Conservation (phyloP, 1,140 invertebrate species). For the Teleogryllus occipitalis region DNA sequence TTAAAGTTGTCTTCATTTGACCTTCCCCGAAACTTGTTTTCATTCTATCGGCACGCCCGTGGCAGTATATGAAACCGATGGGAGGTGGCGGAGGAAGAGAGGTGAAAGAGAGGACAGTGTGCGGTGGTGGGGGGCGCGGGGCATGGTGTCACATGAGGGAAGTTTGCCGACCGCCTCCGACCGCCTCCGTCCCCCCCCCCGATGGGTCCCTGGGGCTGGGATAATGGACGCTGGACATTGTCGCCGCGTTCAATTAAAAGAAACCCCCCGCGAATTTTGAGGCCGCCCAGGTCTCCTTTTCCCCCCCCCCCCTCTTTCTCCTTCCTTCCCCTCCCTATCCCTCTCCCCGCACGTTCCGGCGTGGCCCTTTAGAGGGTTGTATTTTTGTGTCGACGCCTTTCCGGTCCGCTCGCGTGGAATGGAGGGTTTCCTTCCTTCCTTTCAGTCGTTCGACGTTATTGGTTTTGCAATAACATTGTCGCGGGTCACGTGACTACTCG, state of each 20-base stretch:
- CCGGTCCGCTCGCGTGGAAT: background rate
- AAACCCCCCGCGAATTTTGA: background rate
- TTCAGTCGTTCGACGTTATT: no score
- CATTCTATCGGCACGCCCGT: background rate
- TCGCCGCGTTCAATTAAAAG: background rate
- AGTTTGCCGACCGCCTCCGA: background rate
- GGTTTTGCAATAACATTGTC: no score
- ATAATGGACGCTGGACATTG: background rate
- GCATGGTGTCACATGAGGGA: background rate
- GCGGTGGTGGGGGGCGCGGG: no score
- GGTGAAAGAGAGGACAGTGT: background rate
- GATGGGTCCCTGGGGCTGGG: no score
- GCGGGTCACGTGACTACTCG: no score
- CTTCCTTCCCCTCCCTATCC: no score
- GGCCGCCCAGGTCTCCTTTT: background rate
- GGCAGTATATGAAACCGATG: background rate
- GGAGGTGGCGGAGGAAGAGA: background rate
- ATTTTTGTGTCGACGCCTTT: background rate
- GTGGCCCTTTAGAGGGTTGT: background rate
- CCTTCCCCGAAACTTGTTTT: background rate
- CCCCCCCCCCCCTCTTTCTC: no score
- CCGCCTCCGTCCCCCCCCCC: no score
- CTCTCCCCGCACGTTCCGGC: no score
- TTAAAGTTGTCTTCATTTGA: conserved; percentile 5
- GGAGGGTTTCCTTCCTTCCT: background rate